Base-by-base conservation (phyloP, 2,113 vertebrate species). In the Phocoena phocoena region DNA sequence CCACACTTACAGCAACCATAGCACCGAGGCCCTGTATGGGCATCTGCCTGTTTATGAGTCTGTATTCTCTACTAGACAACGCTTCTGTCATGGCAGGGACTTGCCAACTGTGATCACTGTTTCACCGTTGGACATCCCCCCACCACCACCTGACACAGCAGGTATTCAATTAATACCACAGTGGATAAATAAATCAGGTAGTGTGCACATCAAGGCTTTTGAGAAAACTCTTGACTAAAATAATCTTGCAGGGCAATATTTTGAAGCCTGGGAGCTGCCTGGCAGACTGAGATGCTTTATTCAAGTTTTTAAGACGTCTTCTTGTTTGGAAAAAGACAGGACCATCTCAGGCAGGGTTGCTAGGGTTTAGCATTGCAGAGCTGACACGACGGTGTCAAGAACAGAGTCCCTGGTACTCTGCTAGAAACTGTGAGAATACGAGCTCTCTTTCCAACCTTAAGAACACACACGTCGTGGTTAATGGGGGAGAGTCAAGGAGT, bases 11-110 rank as follows among this genome's bases (percentile, higher is more conserved):
- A 2, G 25, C 2, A 13, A 14, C 8, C 47, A 62, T 0, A n/a
- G 55, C 12, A 1, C 12, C 1, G 0, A 10, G 7, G 6, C 8
- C 0, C 25, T 1, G 3, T 4, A 17, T 2, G 20, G 11, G 44
- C 11, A 5, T 38, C 55, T 28, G 38, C 62, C 62, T 33, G 21
- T 20, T 68, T 15, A 26, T 5, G 1, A 2, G 1, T 26, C n/a
- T 26, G 82, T 5, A 18, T 81, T 86, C 38, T 36, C 50, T 11
- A 20, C 20, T 12, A 80, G 26, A 67, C 13, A 1, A 7, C 6
- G 1, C 58, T 90, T 85, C 41, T 8, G 5, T n/a, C 38, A 73
- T 23, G 5, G 2, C 77, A 26, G 28, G 20, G 31, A 26, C 68
- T 31, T 8, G 13, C 74, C 41, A 25, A 8, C 18, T 3, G 10